These are phyloP conservation scores for Trichonephila clavata DNA, from an alignment of 1,140 invertebrate genomes.

Conservation along the genomic window DNA sequence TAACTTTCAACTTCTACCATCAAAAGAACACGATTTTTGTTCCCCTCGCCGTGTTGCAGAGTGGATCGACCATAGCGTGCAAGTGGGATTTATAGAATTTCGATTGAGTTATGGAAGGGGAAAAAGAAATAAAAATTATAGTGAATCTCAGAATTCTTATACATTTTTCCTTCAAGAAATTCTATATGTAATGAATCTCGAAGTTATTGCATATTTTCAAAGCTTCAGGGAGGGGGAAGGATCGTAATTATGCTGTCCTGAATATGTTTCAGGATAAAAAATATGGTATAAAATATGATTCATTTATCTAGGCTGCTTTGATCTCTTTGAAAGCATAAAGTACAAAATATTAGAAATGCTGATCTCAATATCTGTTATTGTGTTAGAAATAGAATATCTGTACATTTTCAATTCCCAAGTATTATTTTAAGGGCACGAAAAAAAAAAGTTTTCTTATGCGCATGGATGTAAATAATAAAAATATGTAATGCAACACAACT, in stretches of 20 bases:
- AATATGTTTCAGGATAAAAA: not conserved
- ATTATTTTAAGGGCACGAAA: no score
- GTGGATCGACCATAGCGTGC: conserved; percentile 68
- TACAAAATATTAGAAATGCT: no score
- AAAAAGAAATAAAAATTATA: conserved; percentile 7
- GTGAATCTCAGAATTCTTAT: not conserved
- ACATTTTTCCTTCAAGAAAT: not conserved
- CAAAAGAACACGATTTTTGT: conserved; percentile 69
- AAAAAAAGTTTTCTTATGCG: no score
- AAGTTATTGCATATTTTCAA: not conserved
- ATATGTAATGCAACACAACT: no score
- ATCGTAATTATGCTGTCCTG: not conserved
- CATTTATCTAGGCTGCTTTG: no score
- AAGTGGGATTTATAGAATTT: conserved; percentile 63
- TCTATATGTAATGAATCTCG: not conserved
- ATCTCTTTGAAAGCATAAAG: no score
- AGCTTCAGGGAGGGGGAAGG: not conserved
- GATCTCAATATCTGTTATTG: no score
- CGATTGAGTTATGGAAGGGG: not conserved
- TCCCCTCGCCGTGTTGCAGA: conserved; percentile 24
- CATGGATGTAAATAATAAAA: no score
- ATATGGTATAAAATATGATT: not conserved
- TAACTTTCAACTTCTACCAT: conserved; percentile 67
- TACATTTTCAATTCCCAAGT: no score
- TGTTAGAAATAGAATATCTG: no score